A percentile compares a stretch with the other conserved stretches of the same genome.
These are phyloP conservation scores for Gracilinanus agilis DNA, from an alignment of 2,113 vertebrate species.

Conservation along the genomic window DNA sequence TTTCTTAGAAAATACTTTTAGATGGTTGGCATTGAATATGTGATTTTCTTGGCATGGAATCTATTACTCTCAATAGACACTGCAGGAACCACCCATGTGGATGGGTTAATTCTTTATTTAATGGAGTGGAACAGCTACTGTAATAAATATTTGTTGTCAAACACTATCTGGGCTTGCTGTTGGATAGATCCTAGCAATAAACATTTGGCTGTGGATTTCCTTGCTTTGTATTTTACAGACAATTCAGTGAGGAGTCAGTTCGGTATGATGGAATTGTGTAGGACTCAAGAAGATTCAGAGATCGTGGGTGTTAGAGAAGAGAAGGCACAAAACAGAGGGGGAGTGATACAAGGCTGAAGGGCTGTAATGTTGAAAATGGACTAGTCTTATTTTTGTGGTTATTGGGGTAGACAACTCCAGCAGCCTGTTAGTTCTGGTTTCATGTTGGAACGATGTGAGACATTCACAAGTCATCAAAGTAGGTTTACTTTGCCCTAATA, in stretches of 20 bases:
- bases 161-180: not conserved
- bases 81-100: not conserved
- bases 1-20: constrained; percentile 19
- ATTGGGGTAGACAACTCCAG: not conserved
- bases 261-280: not conserved
- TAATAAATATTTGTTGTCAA: constrained; percentile 53
- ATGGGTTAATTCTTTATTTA: constrained; percentile 18
- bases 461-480: not conserved
- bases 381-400: not conserved
- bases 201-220: constrained; percentile 42
- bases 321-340: not conserved
- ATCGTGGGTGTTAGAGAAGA: not conserved
- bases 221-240: constrained; percentile 22
- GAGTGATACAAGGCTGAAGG: not conserved
- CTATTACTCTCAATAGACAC: not conserved
- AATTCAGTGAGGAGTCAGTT: constrained; percentile 33
- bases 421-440: not conserved
- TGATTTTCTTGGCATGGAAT: not conserved
- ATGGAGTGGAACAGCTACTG: constrained; percentile 35
- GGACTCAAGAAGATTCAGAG: not conserved
- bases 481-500: not conserved
- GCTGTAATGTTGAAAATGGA: not conserved
- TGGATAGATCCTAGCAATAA: constrained; percentile 11
- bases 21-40: not conserved
- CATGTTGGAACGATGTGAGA: not conserved